Evolutionary conservation across 2,113 vertebrate genomes (phyloP).

Genomic region (Halichoerus grypus): DNA sequence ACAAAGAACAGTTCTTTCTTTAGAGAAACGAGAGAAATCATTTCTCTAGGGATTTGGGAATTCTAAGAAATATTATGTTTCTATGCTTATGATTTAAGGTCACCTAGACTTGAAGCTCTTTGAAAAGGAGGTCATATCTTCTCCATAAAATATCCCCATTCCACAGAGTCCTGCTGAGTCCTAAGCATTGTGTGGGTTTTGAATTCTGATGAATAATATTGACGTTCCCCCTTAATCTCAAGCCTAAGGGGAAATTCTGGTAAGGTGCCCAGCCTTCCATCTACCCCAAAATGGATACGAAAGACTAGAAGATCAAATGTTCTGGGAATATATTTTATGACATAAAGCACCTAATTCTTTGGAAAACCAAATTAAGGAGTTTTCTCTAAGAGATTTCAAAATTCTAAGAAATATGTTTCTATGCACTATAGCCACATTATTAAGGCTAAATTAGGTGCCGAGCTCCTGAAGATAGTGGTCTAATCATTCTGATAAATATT

Average conservation of each 20-base stretch:
- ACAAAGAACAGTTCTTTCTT: slow-evolving; percentile 59
- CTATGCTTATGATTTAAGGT: slow-evolving; percentile 68
- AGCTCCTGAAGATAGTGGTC: background rate
- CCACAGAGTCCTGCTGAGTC: slow-evolving; percentile 5
- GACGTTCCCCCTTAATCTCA: slow-evolving; percentile 30
- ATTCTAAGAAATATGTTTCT: slow-evolving; percentile 34
- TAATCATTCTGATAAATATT: background rate
- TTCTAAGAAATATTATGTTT: slow-evolving; percentile 74
- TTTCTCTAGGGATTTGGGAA: slow-evolving; percentile 55
- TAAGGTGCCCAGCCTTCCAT: background rate
- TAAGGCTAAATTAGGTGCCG: slow-evolving; percentile 3
- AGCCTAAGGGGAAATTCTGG: background rate
- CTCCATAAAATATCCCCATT: slow-evolving; percentile 41
- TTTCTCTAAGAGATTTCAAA: slow-evolving; percentile 48
- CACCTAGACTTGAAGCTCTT: slow-evolving; percentile 52
- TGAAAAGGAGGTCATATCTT: slow-evolving; percentile 48
- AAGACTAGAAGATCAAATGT: background rate
- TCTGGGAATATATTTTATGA: background rate
- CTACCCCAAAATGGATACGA: background rate
- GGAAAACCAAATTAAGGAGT: slow-evolving; percentile 9
- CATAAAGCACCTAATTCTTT: slow-evolving; percentile 18
- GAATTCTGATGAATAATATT: background rate
- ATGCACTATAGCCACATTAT: background rate
- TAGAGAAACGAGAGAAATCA: slow-evolving; percentile 42
- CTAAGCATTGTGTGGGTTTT: background rate